Conservation (phyloP, 2,797 vertebrate species). For the Acanthurus tractus region DNA sequence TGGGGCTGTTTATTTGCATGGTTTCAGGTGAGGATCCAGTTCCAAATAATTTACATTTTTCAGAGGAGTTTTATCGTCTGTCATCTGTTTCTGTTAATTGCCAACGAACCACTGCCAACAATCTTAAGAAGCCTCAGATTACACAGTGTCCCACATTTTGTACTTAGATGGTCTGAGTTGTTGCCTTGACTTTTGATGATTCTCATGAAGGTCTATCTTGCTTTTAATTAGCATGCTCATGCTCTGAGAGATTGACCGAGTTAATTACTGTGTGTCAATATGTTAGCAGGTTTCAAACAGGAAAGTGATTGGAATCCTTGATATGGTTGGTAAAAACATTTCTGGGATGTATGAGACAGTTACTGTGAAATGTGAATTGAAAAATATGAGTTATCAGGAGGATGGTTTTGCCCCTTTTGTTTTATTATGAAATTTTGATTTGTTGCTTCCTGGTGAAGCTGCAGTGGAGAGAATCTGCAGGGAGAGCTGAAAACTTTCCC, state of each 20-base stretch:
- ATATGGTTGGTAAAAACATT: background rate
- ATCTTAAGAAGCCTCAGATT: background rate
- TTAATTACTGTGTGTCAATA: conserved; percentile 7
- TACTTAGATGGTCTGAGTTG: background rate
- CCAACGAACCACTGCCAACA: background rate
- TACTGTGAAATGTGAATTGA: too few species aligned
- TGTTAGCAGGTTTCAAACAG: conserved; percentile 3
- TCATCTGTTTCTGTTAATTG: background rate
- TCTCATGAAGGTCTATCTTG: background rate
- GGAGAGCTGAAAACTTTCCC: conserved; percentile 29
- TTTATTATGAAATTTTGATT: conserved; percentile 54
- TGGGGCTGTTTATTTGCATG: background rate
- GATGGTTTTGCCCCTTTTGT: background rate
- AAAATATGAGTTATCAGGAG: conserved; percentile 4
- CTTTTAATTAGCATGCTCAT: conserved; percentile 21
- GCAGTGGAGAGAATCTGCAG: conserved; percentile 44
- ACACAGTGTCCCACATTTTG: too few species aligned
- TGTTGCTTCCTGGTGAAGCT: conserved; percentile 39
- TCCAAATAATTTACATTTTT: background rate
- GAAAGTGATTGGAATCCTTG: conserved; percentile 3
- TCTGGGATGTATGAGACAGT: background rate
- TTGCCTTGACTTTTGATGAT: conserved; percentile 13
- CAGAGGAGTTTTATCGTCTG: background rate
- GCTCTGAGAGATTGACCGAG: background rate
- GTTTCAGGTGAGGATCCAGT: too few species aligned